Percentiles rank a stretch among this genome's conserved stretches.
These are phyloP conservation scores for Caenorhabditis auriculariae DNA, from an alignment of 2,888 invertebrate species.

Conservation along the genomic window DNA sequence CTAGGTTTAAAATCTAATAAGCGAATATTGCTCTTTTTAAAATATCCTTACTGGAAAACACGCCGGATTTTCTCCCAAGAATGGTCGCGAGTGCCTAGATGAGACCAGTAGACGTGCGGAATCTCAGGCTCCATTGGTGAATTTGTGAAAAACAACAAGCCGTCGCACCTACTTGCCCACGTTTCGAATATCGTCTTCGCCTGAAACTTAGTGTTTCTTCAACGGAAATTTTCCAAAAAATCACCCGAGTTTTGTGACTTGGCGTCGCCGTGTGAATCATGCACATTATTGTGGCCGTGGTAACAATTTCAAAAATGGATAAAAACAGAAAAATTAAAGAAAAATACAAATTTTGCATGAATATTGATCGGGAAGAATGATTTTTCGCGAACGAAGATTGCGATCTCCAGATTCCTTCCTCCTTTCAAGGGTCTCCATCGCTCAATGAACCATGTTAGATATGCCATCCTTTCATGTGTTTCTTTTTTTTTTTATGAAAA, in stretches of 20 bases:
- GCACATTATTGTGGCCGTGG: conserved; percentile 48
- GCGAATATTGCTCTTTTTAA: too few relatives aligned
- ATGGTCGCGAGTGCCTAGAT: conserved; percentile 41
- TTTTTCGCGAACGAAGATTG: too few relatives aligned
- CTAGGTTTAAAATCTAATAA: neutral
- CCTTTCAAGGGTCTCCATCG: too few relatives aligned
- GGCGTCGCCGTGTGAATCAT: conserved; percentile 52
- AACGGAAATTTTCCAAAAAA: conserved; percentile 1
- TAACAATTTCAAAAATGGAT: too few relatives aligned
- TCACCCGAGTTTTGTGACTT: conserved; percentile 47
- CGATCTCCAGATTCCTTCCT: too few relatives aligned
- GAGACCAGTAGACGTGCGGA: conserved; percentile 47
- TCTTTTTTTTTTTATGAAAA: too few relatives aligned
- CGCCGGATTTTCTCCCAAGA: conserved; percentile 55
- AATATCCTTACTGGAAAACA: conserved; percentile 42
- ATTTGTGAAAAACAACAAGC: conserved; percentile 50
- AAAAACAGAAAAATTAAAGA: too few relatives aligned
- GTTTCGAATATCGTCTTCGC: conserved; percentile 43
- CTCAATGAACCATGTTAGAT: too few relatives aligned
- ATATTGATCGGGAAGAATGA: too few relatives aligned
- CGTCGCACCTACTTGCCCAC: conserved; percentile 52
- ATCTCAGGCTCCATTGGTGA: conserved; percentile 41
- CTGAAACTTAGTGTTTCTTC: conserved; percentile 12
- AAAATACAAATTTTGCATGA: too few relatives aligned
- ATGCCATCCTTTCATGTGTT: too few relatives aligned